Conservation (phyloP, 1,140 invertebrate species). For the Forficula auricularia region DNA sequence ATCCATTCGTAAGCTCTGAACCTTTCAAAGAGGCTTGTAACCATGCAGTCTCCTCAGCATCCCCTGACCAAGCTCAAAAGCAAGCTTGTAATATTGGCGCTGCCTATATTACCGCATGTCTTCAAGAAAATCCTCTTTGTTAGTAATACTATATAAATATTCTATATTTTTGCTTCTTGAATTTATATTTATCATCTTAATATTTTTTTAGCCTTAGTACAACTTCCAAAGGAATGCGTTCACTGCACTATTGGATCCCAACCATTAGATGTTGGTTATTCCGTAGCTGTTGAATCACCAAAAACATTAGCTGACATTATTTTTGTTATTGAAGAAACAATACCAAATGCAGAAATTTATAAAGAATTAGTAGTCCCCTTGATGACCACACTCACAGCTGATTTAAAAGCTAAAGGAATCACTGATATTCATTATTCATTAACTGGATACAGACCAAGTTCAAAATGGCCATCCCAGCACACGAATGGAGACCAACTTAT, state of each 20-base stretch:
- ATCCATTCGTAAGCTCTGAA: slow-evolving; percentile 25
- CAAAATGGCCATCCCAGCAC: slow-evolving; percentile 33
- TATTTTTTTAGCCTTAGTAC: slow-evolving; percentile 1
- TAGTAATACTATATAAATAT: slow-evolving; percentile 39
- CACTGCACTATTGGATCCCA: neutral
- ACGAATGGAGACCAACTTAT: slow-evolving; percentile 33
- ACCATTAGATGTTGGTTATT: slow-evolving; percentile 32
- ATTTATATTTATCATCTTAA: neutral
- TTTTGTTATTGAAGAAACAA: slow-evolving; percentile 43
- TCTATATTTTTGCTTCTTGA: slow-evolving; percentile 7
- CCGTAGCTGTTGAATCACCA: slow-evolving; percentile 44
- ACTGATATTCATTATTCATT: slow-evolving; percentile 37
- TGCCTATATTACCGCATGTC: slow-evolving; percentile 38
- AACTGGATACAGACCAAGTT: slow-evolving; percentile 35
- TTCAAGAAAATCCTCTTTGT: slow-evolving; percentile 30
- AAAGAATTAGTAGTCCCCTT: slow-evolving; percentile 28
- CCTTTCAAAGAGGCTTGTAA: slow-evolving; percentile 43
- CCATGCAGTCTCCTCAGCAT: slow-evolving; percentile 30
- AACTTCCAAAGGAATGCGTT: neutral
- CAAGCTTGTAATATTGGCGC: slow-evolving; percentile 37
- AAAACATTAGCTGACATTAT: slow-evolving; percentile 54
- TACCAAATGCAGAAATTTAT: slow-evolving; percentile 28
- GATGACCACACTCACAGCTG: slow-evolving; percentile 26
- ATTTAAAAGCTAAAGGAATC: slow-evolving; percentile 35
- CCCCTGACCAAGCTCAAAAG: slow-evolving; percentile 25